Conservation (phyloP, 2,797 vertebrate genomes). For the Siniperca scherzeri region DNA sequence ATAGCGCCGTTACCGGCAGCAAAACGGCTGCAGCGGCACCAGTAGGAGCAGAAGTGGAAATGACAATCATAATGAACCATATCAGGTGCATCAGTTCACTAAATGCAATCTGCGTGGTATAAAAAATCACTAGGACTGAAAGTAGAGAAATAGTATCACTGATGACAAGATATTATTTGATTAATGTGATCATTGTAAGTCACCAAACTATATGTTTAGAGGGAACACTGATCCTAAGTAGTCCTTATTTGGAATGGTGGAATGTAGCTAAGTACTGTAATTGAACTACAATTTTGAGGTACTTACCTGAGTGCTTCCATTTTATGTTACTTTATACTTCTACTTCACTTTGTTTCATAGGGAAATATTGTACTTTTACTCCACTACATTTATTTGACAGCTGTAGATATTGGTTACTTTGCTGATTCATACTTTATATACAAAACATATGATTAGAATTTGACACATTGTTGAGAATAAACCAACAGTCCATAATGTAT, state of each 20-base stretch:
- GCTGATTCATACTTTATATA: not conserved
- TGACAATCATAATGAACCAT: slow-evolving; percentile 83
- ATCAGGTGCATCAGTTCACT: slow-evolving; percentile 82
- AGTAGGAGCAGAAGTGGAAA: slow-evolving; percentile 80
- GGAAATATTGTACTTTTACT: not conserved
- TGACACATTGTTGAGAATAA: not conserved
- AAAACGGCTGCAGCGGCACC: slow-evolving; percentile 77
- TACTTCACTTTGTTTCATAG: not conserved
- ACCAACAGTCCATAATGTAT: not conserved
- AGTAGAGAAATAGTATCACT: slow-evolving; percentile 32
- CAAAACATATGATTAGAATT: not conserved
- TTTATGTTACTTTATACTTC: not conserved
- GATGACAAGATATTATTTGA: slow-evolving; percentile 17
- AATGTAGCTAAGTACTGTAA: not conserved
- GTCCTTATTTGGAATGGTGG: not conserved
- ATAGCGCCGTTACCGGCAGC: slow-evolving; percentile 76
- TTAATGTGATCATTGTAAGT: not conserved
- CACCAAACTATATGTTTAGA: not conserved
- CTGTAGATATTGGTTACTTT: not conserved
- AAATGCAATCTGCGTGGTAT: slow-evolving; percentile 73
- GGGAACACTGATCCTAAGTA: not conserved
- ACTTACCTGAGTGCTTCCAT: not conserved
- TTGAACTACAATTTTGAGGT: not conserved
- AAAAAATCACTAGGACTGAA: slow-evolving; percentile 37
- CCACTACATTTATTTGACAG: not conserved